These are phyloP conservation scores for Mythimna albipuncta DNA, from an alignment of 2,888 invertebrate genomes.

Conservation along the genomic window DNA sequence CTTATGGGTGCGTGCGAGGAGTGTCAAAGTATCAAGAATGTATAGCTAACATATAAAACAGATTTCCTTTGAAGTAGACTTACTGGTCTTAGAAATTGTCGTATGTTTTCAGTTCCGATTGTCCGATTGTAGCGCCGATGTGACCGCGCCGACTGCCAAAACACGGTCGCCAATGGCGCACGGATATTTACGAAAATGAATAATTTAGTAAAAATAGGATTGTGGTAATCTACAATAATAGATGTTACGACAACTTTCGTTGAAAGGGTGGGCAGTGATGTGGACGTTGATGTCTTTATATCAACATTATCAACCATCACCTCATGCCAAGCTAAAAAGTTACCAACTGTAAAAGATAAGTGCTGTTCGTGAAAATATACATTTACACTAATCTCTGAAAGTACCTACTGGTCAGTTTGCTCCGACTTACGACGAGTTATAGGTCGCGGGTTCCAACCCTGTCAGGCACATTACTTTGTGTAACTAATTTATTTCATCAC, in stretches of 20 bases:
- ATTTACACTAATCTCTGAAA: too few species aligned
- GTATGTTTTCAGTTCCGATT: conserved; percentile 20
- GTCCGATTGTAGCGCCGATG: conserved; percentile 30
- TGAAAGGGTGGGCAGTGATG: neutral
- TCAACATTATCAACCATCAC: too few species aligned
- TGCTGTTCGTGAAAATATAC: too few species aligned
- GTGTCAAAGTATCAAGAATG: neutral
- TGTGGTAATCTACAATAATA: conserved; percentile 35
- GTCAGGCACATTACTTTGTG: too few species aligned
- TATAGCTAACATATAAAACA: too few species aligned
- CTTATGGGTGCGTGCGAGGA: neutral
- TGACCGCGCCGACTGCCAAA: conserved; percentile 41
- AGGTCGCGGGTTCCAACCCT: too few species aligned
- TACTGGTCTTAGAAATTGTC: neutral
- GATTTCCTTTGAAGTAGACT: conserved; percentile 8
- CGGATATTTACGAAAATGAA: conserved; percentile 31
- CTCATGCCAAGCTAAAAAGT: too few species aligned
- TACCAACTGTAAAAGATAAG: too few species aligned
- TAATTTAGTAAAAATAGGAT: conserved; percentile 35
- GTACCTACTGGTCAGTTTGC: too few species aligned
- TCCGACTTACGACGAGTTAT: too few species aligned
- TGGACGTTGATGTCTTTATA: neutral
- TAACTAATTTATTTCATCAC: too few species aligned
- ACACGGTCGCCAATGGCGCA: conserved; percentile 25
- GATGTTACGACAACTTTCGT: conserved; percentile 7